Evolutionary conservation across 2,888 invertebrate genomes (phyloP), one percentile per base, ranked within the genome.

Genomic region (Sinohyriopsis cumingii): DNA sequence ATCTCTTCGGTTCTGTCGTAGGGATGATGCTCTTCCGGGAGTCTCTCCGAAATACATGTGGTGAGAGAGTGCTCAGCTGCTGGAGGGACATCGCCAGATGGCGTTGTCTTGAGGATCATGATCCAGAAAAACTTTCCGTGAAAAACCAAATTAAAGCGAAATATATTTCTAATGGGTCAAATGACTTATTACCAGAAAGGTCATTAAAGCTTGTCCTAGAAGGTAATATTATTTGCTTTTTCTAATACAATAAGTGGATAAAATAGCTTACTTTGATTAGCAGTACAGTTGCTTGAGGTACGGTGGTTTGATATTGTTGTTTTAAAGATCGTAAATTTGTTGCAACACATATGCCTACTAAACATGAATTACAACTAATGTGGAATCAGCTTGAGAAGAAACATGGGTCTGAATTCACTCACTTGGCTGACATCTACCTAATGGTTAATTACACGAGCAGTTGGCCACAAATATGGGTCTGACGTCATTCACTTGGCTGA

Each of bases 11-110:
- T 24, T 75, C 75, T 22, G 77, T 71, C 25, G 59, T 76, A 2
- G 83, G 83, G 3, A 82, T 82, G 83, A 64, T 78, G 60, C 65
- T 81, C 60, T 81, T 83, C 70, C 73, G 82, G 7, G 82, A 83
- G 56, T 80, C 73, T 4, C 60, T 83, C 59, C 62, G 75, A 4
- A 76, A 76, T 62, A 81, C 83, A 1, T 68, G 72, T 56, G 83
- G 83, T 28, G 82, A 83, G 65, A 69, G 66, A 12, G 78, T 78
- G 6, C 76, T 73, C 54, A 63, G 75, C 45, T 83, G 83, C 68
- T 82, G 82, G 83, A 67, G 72, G 33, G 82, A 83, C 67, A 71
- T 82, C 1, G 79, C 80, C 63, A 75, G 72, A 15, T 78, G 79
- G 76, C 70, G 68, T 24, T 67, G 68, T 19, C 65, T 77, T 15